Evolutionary conservation across 2,797 vertebrate species (phyloP).

Genomic region (Spinus pinus): DNA sequence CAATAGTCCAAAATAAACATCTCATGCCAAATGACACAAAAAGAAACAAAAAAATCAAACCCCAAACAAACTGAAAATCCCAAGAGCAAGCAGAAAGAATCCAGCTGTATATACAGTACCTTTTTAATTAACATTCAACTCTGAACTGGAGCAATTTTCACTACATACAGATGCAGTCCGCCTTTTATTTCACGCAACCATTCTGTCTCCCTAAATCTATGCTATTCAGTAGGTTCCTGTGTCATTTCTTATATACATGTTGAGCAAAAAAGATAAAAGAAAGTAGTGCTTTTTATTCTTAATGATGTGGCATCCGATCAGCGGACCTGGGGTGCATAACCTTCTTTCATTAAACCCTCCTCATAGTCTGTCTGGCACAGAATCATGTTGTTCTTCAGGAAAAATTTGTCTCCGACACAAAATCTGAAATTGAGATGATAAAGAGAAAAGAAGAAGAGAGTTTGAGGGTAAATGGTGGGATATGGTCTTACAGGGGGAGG

Average conservation of each 20-base stretch:
- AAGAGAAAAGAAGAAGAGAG: background rate
- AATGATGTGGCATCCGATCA: conserved; percentile 75
- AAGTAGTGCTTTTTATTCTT: conserved; percentile 81
- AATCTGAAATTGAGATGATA: conserved; percentile 81
- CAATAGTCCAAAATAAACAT: conserved; percentile 97
- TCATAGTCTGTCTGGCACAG: conserved; percentile 99
- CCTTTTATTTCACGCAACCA: conserved; percentile 74
- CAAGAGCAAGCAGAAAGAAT: conserved; percentile 78
- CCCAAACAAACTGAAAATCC: conserved; percentile 57
- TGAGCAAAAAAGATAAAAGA: conserved; percentile 81
- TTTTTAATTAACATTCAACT: conserved; percentile 82
- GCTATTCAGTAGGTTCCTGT: conserved; percentile 85
- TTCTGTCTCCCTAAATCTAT: conserved; percentile 83
- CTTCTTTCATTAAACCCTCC: conserved; percentile 95
- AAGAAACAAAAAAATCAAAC: conserved; percentile 80
- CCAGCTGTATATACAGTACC: conserved; percentile 86
- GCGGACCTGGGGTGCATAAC: conserved; percentile 94
- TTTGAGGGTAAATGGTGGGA: background rate
- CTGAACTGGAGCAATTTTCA: conserved; percentile 78
- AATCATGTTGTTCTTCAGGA: conserved; percentile 99
- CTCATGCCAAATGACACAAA: conserved; percentile 94
- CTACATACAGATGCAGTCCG: conserved; percentile 78
- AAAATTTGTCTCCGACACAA: conserved; percentile 99
- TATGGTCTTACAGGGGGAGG: background rate
- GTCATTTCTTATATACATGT: conserved; percentile 89